Evolutionary conservation across 2,113 vertebrate genomes (phyloP).

Genomic region (Ahaetulla prasina): DNA sequence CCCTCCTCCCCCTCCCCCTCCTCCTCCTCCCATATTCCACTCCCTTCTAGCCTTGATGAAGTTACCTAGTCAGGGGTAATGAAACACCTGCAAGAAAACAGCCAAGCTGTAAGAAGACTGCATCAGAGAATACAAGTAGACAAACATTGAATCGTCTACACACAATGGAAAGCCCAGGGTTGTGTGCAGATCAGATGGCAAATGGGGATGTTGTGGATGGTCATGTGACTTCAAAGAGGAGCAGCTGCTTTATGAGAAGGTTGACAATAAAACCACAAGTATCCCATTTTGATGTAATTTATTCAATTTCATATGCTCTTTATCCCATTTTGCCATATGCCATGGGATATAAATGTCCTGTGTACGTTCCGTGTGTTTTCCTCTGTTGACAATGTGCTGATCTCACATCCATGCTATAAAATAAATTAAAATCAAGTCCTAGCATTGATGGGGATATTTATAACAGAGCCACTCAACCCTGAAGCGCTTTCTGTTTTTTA

Average conservation of each 20-base stretch:
- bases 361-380: not conserved
- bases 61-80: not conserved
- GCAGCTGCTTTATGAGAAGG: conserved; percentile 37
- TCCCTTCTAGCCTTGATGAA: too few species aligned
- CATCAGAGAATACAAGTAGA: conserved; percentile 18
- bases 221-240: not conserved
- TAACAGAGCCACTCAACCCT: not conserved
- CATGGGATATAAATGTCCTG: conserved; percentile 25
- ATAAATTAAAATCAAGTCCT: not conserved
- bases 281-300: conserved; percentile 34
- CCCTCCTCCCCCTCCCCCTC: too few species aligned
- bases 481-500: not conserved
- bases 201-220: not conserved
- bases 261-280: conserved; percentile 41
- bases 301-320: conserved; percentile 29
- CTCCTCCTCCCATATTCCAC: too few species aligned
- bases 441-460: not conserved
- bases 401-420: not conserved
- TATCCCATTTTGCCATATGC: conserved; percentile 51
- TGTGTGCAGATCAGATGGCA: conserved; percentile 4
- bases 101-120: not conserved
- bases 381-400: not conserved
- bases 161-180: not conserved
- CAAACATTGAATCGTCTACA: not conserved
- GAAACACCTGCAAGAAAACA: not conserved